These are phyloP conservation scores for Heliornis fulica DNA, from an alignment of 2,113 vertebrate genomes.

Conservation along the genomic window DNA sequence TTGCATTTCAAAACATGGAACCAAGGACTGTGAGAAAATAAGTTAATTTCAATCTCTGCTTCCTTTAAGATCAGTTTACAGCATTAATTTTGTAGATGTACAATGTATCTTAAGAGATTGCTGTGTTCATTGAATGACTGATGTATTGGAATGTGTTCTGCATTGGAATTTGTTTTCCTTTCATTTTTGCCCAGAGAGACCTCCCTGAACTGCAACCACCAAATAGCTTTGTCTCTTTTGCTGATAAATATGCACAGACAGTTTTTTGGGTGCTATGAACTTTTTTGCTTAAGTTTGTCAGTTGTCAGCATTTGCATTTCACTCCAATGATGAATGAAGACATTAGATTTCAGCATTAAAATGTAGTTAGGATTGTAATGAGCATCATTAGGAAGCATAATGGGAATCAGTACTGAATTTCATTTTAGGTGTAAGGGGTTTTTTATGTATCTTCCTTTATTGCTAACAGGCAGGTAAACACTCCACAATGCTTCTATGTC, in stretches of 20 bases:
- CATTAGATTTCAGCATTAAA: conserved; percentile 75
- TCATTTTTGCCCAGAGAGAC: background rate
- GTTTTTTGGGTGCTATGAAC: conserved; percentile 45
- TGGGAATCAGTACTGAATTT: conserved; percentile 47
- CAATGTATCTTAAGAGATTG: background rate
- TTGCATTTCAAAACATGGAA: background rate
- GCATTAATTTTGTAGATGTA: background rate
- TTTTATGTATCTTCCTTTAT: background rate
- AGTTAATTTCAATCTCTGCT: background rate
- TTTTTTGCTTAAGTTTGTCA: conserved; percentile 46
- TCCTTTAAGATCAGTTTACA: background rate
- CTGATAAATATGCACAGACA: conserved; percentile 20
- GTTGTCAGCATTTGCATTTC: conserved; percentile 66
- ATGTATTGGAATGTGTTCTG: too few relatives aligned
- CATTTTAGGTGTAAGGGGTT: conserved; percentile 5
- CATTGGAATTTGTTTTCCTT: background rate
- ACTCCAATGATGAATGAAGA: conserved; percentile 66
- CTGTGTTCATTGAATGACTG: background rate
- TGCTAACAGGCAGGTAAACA: conserved; percentile 3
- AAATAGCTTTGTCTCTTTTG: background rate
- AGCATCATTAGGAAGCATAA: conserved; percentile 67
- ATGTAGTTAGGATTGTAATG: conserved; percentile 73
- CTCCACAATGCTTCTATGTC: background rate
- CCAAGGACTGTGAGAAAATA: background rate
- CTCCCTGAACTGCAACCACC: background rate